phyloP scores from a whole-genome alignment of 2,113 vertebrate genomes.

The Megaleporinus macrocephalus region DNA sequence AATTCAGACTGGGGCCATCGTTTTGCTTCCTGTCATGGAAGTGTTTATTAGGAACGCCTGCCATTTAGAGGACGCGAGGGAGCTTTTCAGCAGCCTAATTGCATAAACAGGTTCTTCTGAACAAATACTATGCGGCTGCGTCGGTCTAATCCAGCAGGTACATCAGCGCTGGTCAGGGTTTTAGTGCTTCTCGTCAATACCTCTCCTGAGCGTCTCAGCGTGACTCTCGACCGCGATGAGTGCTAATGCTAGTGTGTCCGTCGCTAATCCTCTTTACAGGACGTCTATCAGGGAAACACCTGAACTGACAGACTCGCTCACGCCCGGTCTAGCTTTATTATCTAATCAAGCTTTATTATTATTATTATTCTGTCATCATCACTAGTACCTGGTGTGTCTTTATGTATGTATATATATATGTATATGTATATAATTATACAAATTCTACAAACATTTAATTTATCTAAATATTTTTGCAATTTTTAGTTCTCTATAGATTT shows the following conservation, averaged over 20 bases:
- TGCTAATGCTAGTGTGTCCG: slow-evolving; percentile 26
- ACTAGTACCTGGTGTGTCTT: background rate
- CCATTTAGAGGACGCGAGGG: slow-evolving; percentile 31
- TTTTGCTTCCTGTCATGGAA: slow-evolving; percentile 15
- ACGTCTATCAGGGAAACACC: slow-evolving; percentile 37
- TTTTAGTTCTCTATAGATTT: too few relatives aligned
- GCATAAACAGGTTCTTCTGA: slow-evolving; percentile 31
- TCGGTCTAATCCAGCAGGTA: slow-evolving; percentile 35
- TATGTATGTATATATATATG: too few relatives aligned
- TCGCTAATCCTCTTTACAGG: slow-evolving; percentile 40
- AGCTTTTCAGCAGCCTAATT: slow-evolving; percentile 31
- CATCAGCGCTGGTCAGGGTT: slow-evolving; percentile 12
- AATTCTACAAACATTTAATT: too few relatives aligned
- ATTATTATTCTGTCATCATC: background rate
- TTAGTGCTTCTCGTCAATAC: slow-evolving; percentile 42
- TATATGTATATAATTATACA: too few relatives aligned
- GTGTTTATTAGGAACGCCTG: slow-evolving; percentile 38
- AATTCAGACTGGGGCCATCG: slow-evolving; percentile 25
- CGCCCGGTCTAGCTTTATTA: background rate
- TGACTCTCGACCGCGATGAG: slow-evolving; percentile 22
- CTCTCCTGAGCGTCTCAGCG: slow-evolving; percentile 17
- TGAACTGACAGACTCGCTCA: slow-evolving; percentile 14
- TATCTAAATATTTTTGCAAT: too few relatives aligned
- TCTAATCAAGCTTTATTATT: background rate
- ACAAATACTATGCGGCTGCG: slow-evolving; percentile 1